phyloP scores from a whole-genome alignment of 1,140 invertebrate genomes.

The Adoxophyes honmai region DNA sequence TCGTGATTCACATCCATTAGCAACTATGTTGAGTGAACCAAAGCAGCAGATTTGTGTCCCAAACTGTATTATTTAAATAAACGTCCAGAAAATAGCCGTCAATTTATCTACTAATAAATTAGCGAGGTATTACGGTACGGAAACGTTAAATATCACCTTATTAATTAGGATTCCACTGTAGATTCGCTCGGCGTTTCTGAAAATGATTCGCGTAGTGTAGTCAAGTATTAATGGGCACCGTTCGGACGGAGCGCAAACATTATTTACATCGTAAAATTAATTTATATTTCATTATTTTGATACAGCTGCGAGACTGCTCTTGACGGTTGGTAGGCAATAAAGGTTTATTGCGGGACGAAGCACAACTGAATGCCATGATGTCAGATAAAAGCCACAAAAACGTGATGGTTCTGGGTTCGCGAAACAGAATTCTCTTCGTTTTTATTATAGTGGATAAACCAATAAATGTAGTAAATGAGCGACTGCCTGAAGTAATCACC shows the following conservation, averaged over 20 bases:
- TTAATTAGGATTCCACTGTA: background rate
- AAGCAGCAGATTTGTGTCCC: too few species aligned
- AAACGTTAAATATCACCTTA: background rate
- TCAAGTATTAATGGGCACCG: slow-evolving; percentile 5
- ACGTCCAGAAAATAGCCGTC: too few species aligned
- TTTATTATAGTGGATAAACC: too few species aligned
- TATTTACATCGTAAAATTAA: slow-evolving; percentile 11
- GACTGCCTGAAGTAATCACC: too few species aligned
- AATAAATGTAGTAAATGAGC: too few species aligned
- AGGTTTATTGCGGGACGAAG: background rate
- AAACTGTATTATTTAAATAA: too few species aligned
- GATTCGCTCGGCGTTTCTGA: background rate
- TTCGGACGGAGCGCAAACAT: background rate
- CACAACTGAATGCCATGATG: background rate
- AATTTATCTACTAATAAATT: too few species aligned
- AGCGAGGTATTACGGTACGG: too few species aligned
- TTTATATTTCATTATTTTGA: slow-evolving; percentile 14
- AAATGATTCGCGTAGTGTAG: background rate
- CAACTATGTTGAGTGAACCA: too few species aligned
- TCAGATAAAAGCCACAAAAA: background rate
- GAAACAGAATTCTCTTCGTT: too few species aligned
- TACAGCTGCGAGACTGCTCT: slow-evolving; percentile 6
- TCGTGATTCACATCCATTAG: too few species aligned
- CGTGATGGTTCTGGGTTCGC: background rate
- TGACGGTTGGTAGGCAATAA: slow-evolving; percentile 5